Base-by-base conservation (phyloP, 2,888 invertebrate species). In the Scaptomyza flava region DNA sequence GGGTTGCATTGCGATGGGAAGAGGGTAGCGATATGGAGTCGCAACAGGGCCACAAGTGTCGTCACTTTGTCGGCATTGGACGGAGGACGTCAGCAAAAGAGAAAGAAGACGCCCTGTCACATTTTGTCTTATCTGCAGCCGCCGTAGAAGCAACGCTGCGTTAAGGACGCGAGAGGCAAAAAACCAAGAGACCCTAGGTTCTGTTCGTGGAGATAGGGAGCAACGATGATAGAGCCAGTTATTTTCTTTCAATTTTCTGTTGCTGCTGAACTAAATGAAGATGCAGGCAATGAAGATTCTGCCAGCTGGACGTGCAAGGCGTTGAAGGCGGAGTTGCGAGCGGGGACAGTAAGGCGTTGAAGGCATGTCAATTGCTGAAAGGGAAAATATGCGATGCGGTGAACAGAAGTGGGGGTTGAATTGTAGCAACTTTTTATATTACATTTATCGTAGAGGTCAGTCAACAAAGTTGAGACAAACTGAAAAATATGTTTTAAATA, bases 221-320 rank as follows among this genome's bases (percentile, higher is more conserved):
- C 36, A 38, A 38, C 8, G 41, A 41, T 30, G 64, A 81, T 64
- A 72, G 53, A 60, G 66, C 65, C 65, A 87, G 85, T 81, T 82
- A 82, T 87, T 87, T 87, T 85, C 88, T 71, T 87, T 85, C 79
- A 87, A 87, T 82, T 82, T 87, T 53, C 68, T 63, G 57, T 48
- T 71, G 68, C 50, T 51, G 38, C 53, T 42, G 42, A 34, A 33
- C 7, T 36, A 36, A 17, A n/a, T 31, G 20, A 63, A 65, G 51
- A 48, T 38, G 72, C 46, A 38, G 14, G 6, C 45, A 33, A 47
- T 14, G 17, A 33, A 45, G 23, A 14, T 33, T 46, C 20, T 45
- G 36, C 6, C 47, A 52, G 36, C 41, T 53, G 47, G 17, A 52
- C 46, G n/a, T 17, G 17, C 27, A 12, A 34, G 27, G 30, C 33